Evolutionary conservation across 1,140 invertebrate species (phyloP).

Genomic region (Nasonia giraulti): DNA sequence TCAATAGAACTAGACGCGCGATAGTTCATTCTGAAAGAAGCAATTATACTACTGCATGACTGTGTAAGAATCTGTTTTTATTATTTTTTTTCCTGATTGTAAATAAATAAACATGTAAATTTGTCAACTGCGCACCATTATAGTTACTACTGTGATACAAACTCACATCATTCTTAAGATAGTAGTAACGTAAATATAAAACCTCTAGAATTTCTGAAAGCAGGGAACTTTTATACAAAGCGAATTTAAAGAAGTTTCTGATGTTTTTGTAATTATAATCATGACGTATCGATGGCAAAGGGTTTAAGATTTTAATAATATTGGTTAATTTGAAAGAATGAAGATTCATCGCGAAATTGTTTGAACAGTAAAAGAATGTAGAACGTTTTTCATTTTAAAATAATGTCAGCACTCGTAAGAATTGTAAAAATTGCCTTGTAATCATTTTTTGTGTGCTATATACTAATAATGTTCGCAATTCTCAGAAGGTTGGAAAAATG

Average conservation of each 20-base stretch:
- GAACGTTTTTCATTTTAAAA: neutral
- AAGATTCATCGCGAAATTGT: neutral
- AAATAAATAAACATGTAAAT: constrained; percentile 50
- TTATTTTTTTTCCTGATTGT: constrained; percentile 39
- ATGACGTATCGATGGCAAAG: constrained; percentile 17
- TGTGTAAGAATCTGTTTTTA: constrained; percentile 43
- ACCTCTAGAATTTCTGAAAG: constrained; percentile 25
- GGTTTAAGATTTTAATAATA: constrained; percentile 22
- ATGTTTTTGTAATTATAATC: constrained; percentile 47
- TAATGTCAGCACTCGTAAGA: constrained; percentile 24
- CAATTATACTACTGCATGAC: constrained; percentile 41
- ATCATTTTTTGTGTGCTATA: constrained; percentile 38
- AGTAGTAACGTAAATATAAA: constrained; percentile 43
- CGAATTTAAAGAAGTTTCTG: constrained; percentile 44
- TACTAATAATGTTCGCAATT: constrained; percentile 16
- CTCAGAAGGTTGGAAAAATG: neutral
- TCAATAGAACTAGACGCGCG: constrained; percentile 42
- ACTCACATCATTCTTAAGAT: constrained; percentile 35
- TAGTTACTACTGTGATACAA: constrained; percentile 49
- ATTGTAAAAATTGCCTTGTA: constrained; percentile 37
- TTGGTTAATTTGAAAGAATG: constrained; percentile 20
- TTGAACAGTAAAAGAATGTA: constrained; percentile 8
- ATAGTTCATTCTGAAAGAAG: constrained; percentile 40
- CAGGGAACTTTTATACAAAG: constrained; percentile 42
- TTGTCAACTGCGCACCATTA: constrained; percentile 46